These are phyloP conservation scores for Melipona quadrifasciata DNA, from an alignment of 1,140 invertebrate species.

Conservation along the genomic window DNA sequence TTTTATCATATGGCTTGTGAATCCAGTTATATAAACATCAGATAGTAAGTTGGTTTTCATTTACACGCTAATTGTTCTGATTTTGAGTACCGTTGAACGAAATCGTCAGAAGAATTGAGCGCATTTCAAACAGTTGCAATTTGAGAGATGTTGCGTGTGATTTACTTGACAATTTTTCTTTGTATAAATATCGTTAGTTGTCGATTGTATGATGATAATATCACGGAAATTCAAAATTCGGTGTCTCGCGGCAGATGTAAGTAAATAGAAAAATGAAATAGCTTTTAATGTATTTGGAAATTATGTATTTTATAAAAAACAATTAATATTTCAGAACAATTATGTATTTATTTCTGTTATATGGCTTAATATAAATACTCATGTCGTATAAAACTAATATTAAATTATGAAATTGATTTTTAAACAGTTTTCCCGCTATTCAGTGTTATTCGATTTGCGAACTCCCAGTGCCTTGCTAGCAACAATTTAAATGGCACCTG, in stretches of 20 bases:
- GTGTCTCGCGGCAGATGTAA: constrained; percentile 62
- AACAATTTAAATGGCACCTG: constrained; percentile 88
- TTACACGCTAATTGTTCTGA: constrained; percentile 66
- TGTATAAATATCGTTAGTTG: constrained; percentile 53
- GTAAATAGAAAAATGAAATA: constrained; percentile 10
- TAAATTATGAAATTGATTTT: constrained; percentile 40
- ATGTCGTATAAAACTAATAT: neutral
- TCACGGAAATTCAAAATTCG: neutral
- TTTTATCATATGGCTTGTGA: neutral
- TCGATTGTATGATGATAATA: constrained; percentile 25
- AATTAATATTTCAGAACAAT: neutral
- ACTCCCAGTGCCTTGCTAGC: constrained; percentile 84
- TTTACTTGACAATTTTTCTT: constrained; percentile 55
- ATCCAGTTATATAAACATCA: constrained; percentile 52
- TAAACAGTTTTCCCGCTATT: constrained; percentile 86
- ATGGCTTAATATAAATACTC: neutral
- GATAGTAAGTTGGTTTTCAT: constrained; percentile 28
- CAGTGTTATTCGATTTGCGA: constrained; percentile 88
- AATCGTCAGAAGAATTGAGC: constrained; percentile 9
- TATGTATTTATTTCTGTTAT: neutral
- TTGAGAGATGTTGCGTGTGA: constrained; percentile 64
- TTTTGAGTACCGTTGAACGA: constrained; percentile 62
- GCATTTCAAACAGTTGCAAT: constrained; percentile 42
- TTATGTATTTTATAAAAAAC: neutral
- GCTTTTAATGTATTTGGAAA: neutral